These are phyloP conservation scores for Apamea sordens DNA, from an alignment of 2,888 invertebrate genomes.

Conservation along the genomic window DNA sequence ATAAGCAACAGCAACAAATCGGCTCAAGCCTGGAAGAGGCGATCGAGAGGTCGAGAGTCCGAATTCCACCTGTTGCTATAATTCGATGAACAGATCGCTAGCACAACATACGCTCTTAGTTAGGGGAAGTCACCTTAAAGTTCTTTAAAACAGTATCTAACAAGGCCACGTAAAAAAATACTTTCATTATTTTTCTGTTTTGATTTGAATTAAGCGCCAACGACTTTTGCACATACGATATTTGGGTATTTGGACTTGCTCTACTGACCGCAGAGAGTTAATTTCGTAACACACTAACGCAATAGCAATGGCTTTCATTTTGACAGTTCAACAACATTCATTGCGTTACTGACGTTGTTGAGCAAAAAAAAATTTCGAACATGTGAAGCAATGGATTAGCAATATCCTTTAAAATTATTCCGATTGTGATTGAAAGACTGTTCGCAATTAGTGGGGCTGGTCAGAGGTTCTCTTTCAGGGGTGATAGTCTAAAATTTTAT, in stretches of 20 bases:
- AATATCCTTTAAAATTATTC: too few relatives aligned
- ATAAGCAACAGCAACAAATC: conserved; percentile 1
- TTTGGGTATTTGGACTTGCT: too few relatives aligned
- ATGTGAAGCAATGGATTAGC: too few relatives aligned
- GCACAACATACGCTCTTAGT: not conserved
- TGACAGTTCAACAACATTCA: not conserved
- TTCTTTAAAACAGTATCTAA: not conserved
- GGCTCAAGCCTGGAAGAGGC: not conserved
- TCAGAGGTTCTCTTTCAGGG: not conserved
- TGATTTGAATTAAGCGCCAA: not conserved
- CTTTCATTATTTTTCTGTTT: not conserved
- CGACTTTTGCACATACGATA: too few relatives aligned
- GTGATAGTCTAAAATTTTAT: not conserved
- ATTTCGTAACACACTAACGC: not conserved
- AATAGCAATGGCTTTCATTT: not conserved
- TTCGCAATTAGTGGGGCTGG: too few relatives aligned
- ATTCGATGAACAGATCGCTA: conserved; percentile 29
- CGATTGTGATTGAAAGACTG: too few relatives aligned
- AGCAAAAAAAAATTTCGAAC: too few relatives aligned
- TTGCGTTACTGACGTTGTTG: not conserved
- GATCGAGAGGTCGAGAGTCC: conserved; percentile 26
- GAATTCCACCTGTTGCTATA: conserved; percentile 55
- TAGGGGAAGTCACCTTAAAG: not conserved
- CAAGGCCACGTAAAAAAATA: not conserved
- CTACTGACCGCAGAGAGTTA: not conserved